Evolutionary conservation across 1,140 invertebrate species (phyloP).

Genomic region (Ceratina calcarata): DNA sequence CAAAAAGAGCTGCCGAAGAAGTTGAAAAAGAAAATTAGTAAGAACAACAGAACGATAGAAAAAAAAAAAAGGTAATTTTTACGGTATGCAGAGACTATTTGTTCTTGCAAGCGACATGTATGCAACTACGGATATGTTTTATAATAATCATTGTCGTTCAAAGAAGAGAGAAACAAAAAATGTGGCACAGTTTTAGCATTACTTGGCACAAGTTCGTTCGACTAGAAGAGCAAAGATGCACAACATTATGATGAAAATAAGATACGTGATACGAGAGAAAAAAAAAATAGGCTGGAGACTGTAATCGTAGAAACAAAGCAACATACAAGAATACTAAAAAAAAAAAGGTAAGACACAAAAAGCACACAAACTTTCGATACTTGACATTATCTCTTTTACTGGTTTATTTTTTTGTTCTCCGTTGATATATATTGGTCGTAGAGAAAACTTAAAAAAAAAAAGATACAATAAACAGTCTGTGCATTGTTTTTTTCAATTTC

Average conservation of each 20-base stretch:
- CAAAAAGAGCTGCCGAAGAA: not conserved
- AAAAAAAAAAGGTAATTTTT: slow-evolving; percentile 17
- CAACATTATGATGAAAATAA: slow-evolving; percentile 48
- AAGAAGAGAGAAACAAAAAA: slow-evolving; percentile 42
- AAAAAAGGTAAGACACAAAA: slow-evolving; percentile 60
- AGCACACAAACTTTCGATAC: slow-evolving; percentile 61
- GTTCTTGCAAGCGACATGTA: slow-evolving; percentile 54
- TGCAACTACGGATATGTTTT: slow-evolving; percentile 51
- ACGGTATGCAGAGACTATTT: slow-evolving; percentile 53
- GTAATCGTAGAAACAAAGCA: slow-evolving; percentile 45
- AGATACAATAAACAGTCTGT: slow-evolving; percentile 78
- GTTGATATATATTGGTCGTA: slow-evolving; percentile 31
- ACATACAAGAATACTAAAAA: slow-evolving; percentile 48
- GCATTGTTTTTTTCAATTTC: slow-evolving; percentile 76
- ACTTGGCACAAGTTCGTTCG: slow-evolving; percentile 60
- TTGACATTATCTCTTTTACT: not conserved
- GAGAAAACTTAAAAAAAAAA: slow-evolving; percentile 58
- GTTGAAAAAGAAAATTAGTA: not conserved
- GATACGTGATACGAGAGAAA: slow-evolving; percentile 25
- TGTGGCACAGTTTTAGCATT: slow-evolving; percentile 57
- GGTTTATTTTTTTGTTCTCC: not conserved
- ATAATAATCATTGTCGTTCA: slow-evolving; percentile 11
- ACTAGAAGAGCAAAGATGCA: slow-evolving; percentile 65
- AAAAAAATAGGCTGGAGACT: not conserved
- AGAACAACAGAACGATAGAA: slow-evolving; percentile 10